Evolutionary conservation across 2,113 vertebrate species (phyloP).

Genomic region (Prietella phreatophila): DNA sequence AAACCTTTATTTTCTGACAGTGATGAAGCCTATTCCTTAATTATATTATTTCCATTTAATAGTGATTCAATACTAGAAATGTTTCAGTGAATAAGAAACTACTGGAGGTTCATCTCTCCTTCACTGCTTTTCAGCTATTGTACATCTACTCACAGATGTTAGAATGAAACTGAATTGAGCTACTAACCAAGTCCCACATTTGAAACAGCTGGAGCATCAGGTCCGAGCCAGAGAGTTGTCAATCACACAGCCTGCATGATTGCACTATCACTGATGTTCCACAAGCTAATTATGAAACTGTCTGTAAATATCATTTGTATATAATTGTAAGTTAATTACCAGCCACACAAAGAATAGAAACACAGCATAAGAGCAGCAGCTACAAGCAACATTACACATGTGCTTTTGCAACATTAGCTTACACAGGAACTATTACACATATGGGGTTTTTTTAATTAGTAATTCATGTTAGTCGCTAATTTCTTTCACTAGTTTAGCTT

Average conservation of each 20-base stretch:
- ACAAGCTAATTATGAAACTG: neutral
- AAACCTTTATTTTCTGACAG: neutral
- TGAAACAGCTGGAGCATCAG: neutral
- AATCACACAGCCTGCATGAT: neutral
- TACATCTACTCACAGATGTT: conserved; percentile 15
- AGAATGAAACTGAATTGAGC: neutral
- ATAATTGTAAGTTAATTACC: neutral
- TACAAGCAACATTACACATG: neutral
- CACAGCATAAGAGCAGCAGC: neutral
- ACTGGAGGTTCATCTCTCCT: conserved; percentile 13
- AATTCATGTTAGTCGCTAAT: neutral
- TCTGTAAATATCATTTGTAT: neutral
- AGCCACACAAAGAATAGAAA: neutral
- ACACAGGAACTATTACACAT: neutral
- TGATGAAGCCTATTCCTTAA: too few species aligned
- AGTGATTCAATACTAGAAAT: too few species aligned
- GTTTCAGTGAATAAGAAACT: neutral
- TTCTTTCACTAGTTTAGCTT: neutral
- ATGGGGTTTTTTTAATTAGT: too few species aligned
- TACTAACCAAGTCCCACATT: neutral
- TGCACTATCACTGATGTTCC: neutral
- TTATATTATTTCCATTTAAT: too few species aligned
- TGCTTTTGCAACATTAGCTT: neutral
- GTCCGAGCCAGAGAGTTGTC: neutral
- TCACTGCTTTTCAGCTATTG: conserved; percentile 16